Conservation (phyloP, 2,888 invertebrate genomes). For the Eilema caniola region DNA sequence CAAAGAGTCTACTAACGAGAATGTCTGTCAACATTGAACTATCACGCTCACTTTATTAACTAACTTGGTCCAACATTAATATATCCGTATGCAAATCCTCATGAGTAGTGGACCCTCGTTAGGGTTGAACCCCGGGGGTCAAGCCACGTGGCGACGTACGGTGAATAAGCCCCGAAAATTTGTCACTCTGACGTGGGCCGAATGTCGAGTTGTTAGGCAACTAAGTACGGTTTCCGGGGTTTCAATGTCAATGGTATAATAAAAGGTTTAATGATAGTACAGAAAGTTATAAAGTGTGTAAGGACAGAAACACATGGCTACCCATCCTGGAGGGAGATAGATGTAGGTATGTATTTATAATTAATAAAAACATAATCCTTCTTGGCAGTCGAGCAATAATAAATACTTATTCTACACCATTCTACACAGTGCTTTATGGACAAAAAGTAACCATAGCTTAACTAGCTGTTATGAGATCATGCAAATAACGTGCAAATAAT, state of each 20-base stretch:
- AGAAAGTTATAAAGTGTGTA: background rate
- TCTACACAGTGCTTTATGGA: too few relatives aligned
- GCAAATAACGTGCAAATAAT: too few relatives aligned
- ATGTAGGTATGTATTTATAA: background rate
- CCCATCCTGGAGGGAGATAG: background rate
- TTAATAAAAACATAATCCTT: too few relatives aligned
- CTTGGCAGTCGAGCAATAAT: too few relatives aligned
- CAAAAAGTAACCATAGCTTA: too few relatives aligned
- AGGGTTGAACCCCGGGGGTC: background rate
- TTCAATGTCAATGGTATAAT: conserved; percentile 5
- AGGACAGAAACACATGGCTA: background rate
- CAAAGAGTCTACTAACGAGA: too few relatives aligned
- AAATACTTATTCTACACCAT: too few relatives aligned
- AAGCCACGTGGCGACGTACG: background rate
- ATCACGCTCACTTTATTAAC: background rate
- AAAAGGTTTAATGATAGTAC: background rate
- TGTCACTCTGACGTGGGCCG: conserved; percentile 10
- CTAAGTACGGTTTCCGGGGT: background rate
- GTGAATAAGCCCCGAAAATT: conserved; percentile 7
- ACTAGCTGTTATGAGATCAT: too few relatives aligned
- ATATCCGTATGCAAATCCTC: conserved; percentile 16
- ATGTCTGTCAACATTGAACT: too few relatives aligned
- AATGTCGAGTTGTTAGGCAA: background rate
- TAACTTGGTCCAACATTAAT: conserved; percentile 2
- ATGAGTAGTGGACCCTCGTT: conserved; percentile 17